A percentile compares a stretch with the other conserved stretches of the same genome.
Evolutionary conservation across 2,888 invertebrate genomes (phyloP).

Genomic region (Physocephala rufipes): DNA sequence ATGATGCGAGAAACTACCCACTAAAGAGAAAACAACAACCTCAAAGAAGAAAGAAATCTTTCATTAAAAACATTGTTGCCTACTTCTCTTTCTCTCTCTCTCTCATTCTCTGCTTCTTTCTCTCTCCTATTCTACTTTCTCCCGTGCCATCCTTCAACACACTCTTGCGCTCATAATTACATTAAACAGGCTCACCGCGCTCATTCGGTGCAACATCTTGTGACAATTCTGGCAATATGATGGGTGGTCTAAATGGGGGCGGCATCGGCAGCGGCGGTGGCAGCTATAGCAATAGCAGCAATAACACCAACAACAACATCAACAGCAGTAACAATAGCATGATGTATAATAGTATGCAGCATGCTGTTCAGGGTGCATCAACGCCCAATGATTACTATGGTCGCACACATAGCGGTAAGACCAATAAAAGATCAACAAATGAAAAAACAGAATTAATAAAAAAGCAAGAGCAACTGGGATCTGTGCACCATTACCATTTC

Average conservation of each 20-base stretch:
- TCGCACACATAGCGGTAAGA: slow-evolving; percentile 65
- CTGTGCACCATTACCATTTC: slow-evolving; percentile 1
- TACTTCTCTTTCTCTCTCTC: too few species aligned
- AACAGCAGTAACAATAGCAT: slow-evolving; percentile 52
- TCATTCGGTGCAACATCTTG: slow-evolving; percentile 56
- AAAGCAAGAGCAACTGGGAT: slow-evolving; percentile 14
- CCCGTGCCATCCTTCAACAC: too few species aligned
- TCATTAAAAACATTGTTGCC: too few species aligned
- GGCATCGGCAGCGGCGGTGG: slow-evolving; percentile 47
- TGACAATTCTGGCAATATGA: slow-evolving; percentile 47
- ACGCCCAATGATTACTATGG: slow-evolving; percentile 64
- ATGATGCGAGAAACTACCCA: too few species aligned
- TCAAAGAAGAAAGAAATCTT: too few species aligned
- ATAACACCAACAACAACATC: slow-evolving; percentile 57
- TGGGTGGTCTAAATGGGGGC: slow-evolving; percentile 27
- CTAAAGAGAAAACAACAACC: too few species aligned
- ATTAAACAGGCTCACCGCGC: slow-evolving; percentile 65
- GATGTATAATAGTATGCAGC: slow-evolving; percentile 59
- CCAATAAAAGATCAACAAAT: slow-evolving; percentile 21
- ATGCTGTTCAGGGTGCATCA: slow-evolving; percentile 45
- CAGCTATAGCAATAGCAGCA: slow-evolving; percentile 53
- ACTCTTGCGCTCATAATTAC: too few species aligned
- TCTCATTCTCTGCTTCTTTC: too few species aligned
- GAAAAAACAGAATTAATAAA: slow-evolving; percentile 16
- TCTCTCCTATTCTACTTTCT: too few species aligned